Evolutionary conservation across 2,113 vertebrate genomes (phyloP), one percentile per base, ranked within the genome.

Genomic region (Acinonyx jubatus): DNA sequence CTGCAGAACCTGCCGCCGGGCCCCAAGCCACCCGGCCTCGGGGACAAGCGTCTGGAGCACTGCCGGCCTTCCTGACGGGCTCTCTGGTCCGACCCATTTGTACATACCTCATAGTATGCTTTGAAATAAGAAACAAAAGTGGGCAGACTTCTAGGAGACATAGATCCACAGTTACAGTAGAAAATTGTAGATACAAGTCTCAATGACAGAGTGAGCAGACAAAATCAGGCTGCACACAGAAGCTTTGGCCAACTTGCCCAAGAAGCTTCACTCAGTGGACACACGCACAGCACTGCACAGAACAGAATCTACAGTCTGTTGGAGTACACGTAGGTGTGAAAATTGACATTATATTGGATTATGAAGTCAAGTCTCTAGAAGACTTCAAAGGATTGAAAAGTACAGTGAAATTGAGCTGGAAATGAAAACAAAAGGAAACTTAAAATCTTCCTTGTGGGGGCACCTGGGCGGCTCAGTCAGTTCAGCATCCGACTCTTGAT

Each of bases 1-100:
- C 99, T 99, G 33, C 98, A 99, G 96, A 99, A 99, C 73, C 98
- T 99, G 61, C 99, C 99, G 4, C 88, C 97, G 7, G 55, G 90
- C 15, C 23, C 45, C 0, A 0, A 13, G 41, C 27, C 0, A 0
- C 38, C 1, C 0, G 1, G 18, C 31, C n/a, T 0, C 0, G 11
- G 29, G 41, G 27, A 9, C 33, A 95, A 98, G 57, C 65, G 91
- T 8, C 7, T 0, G 27, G 83, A 57, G 6, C 9, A 0, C 85
- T 98, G 98, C 97, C 12, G 5, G 97, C 96, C 94, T 66, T 98
- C 74, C 76, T 98, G 97, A 97, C 0, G 36, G 79, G 0, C 83
- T 13, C 3, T 48, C 55, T 12, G 71, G 0, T 8, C 1, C 0
- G 36, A 0, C 25, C 0, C 0, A 6, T 19, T 61, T 41, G 29